A percentile compares a stretch with the other conserved stretches of the same genome.
phyloP scores from a whole-genome alignment of 92 coral and sea anemone species.

The Pocillopora meandrina region DNA sequence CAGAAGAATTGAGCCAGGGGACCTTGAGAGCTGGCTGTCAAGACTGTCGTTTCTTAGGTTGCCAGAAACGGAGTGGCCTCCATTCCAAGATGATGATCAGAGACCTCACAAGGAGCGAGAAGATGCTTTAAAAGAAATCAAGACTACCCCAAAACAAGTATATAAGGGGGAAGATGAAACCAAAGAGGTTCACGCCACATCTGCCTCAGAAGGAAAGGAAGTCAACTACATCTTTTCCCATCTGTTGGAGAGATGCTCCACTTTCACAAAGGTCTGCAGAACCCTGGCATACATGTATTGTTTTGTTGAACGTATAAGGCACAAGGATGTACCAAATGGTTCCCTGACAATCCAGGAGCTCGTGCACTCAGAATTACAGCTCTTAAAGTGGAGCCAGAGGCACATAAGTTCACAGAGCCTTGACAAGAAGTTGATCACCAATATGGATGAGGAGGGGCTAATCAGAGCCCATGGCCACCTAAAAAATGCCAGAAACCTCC shows the following conservation, averaged over 20 bases:
- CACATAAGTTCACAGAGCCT: constrained; percentile 1
- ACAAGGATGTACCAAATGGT: constrained; percentile 23
- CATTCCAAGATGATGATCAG: constrained; percentile 34
- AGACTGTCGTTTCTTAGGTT: constrained; percentile 35
- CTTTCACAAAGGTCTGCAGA: constrained; percentile 57
- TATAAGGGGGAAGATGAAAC: not conserved
- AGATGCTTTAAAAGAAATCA: constrained; percentile 26
- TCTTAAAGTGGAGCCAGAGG: constrained; percentile 44
- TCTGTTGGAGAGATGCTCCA: constrained; percentile 35
- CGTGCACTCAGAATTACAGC: constrained; percentile 35
- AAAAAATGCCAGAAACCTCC: constrained; percentile 35
- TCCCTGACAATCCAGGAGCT: constrained; percentile 40
- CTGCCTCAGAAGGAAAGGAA: not conserved
- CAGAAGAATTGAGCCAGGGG: constrained; percentile 18
- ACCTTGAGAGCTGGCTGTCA: constrained; percentile 30
- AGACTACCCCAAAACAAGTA: not conserved
- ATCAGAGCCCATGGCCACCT: constrained; percentile 57
- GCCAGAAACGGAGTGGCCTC: constrained; percentile 57
- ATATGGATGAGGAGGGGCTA: constrained; percentile 36
- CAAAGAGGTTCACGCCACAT: not conserved
- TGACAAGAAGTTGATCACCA: constrained; percentile 25
- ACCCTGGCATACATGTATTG: constrained; percentile 47
- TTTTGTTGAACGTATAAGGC: constrained; percentile 29
- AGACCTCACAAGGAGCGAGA: constrained; percentile 1
- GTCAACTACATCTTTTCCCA: constrained; percentile 44